A percentile compares a stretch with the other conserved stretches of the same genome.
Evolutionary conservation across 2,888 invertebrate species (phyloP).

Genomic region (Drosophila mimica): DNA sequence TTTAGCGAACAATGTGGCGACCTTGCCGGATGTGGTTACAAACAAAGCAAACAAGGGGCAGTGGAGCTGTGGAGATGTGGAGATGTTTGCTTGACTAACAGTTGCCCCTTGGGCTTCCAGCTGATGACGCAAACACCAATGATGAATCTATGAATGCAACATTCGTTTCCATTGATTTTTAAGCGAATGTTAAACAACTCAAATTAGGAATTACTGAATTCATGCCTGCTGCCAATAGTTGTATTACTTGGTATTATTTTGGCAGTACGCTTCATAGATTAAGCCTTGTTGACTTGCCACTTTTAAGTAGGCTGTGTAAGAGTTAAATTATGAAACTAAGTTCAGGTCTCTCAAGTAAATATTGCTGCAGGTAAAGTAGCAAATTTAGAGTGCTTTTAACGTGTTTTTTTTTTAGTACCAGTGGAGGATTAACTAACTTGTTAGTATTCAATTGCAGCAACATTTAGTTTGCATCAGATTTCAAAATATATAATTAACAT

Average conservation of each 20-base stretch:
- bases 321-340: neutral
- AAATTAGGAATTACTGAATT: too few species aligned
- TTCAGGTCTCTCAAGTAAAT: neutral
- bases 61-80: neutral
- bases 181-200: neutral
- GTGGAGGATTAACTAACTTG: neutral
- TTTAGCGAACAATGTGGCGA: conserved; percentile 47
- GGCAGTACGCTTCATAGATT: neutral
- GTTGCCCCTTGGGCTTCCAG: conserved; percentile 1
- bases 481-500: neutral
- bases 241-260: too few species aligned
- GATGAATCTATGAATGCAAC: neutral
- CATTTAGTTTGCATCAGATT: neutral
- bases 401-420: neutral
- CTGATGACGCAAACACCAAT: conserved; percentile 2
- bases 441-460: neutral
- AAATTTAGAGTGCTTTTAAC: neutral
- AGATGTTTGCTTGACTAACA: neutral
- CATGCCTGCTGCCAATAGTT: too few species aligned
- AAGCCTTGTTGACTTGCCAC: neutral
- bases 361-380: neutral
- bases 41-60: conserved; percentile 41
- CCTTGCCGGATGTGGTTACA: conserved; percentile 55
- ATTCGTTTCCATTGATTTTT: conserved; percentile 9
- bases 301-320: neutral